Evolutionary conservation across 64 coral and sea anemone genomes (phyloP).

Genomic region (Acropora yongei): DNA sequence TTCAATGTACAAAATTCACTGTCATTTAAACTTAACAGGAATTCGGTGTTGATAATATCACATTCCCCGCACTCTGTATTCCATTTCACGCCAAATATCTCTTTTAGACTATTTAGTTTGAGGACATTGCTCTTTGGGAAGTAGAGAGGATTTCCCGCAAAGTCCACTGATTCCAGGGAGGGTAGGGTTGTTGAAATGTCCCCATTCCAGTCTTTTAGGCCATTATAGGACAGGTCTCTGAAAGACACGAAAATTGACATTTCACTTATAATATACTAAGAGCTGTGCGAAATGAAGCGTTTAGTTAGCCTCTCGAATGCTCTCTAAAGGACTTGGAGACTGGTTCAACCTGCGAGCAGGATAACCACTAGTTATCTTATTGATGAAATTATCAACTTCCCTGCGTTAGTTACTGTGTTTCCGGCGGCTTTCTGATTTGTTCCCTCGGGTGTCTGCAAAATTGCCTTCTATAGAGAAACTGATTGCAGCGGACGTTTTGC

Average conservation of each 20-base stretch:
- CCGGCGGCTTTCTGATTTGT: no score
- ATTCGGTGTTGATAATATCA: background rate
- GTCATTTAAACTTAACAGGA: background rate
- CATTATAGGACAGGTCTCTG: conserved; percentile 47
- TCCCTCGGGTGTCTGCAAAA: no score
- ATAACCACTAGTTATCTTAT: no score
- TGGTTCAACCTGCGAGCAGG: no score
- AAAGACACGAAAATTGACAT: background rate
- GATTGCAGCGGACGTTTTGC: no score
- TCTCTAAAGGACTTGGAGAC: no score
- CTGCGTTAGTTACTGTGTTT: no score
- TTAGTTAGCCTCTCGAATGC: no score
- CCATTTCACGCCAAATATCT: conserved; percentile 20
- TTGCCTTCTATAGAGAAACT: no score
- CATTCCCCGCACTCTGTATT: conserved; percentile 19
- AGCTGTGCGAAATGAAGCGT: no score
- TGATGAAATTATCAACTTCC: no score
- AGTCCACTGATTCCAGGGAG: background rate
- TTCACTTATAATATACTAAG: no score
- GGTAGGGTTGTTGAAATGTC: background rate
- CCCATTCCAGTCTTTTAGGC: conserved; percentile 19
- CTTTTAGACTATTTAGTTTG: background rate
- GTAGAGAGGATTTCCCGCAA: conserved; percentile 36
- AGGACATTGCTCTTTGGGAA: conserved; percentile 27
- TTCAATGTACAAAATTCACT: background rate